Evolutionary conservation across 1,140 invertebrate genomes (phyloP), one percentile per base, ranked within the genome.

Genomic region (Lucilia cuprina): DNA sequence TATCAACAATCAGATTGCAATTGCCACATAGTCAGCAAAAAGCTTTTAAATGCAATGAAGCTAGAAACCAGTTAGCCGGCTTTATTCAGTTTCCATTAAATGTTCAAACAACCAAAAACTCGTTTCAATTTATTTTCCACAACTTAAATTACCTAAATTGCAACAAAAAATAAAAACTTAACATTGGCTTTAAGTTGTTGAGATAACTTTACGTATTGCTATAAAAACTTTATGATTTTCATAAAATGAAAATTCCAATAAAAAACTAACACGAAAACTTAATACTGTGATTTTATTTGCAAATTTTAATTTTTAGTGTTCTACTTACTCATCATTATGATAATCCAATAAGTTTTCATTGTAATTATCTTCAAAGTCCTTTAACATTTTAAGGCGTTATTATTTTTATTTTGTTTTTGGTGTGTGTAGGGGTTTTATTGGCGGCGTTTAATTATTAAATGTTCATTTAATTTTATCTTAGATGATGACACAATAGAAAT

Each of bases 291-390:
- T 80, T 80, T 80, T 47, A 50, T 80, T 78, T 80, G 2, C 5
- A 1, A 49, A 21, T 80, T 8, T 2, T 75, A 4, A 34, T 34
- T 19, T 49, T 17, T 34, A 34, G 34, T 17, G 35, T n/a, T 14
- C 5, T 49, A 80, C 77, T 80, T 80, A 80, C 77, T 80, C 77
- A 9, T 70, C 65, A 17, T 50, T 47, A 17, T 50, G n/a, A 2
- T 80, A 47, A 2, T 49, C 77, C 41, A 80, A 80, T 49, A 80
- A 17, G 30, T 80, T 80, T 80, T 49, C 77, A 80, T 80, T 80
- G 19, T 80, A 80, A 50, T 80, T 80, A 80, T 80, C 77, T 41
- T 80, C 21, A 12, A 80, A 49, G n/a, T 80, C 77, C 77, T 80
- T 80, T 21, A 47, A 19, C 77, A 80, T 80, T 50, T 77, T 41